A percentile compares a stretch with the other conserved stretches of the same genome.
Conservation (phyloP, 2,888 invertebrate species). For the Tenthredo livida region DNA sequence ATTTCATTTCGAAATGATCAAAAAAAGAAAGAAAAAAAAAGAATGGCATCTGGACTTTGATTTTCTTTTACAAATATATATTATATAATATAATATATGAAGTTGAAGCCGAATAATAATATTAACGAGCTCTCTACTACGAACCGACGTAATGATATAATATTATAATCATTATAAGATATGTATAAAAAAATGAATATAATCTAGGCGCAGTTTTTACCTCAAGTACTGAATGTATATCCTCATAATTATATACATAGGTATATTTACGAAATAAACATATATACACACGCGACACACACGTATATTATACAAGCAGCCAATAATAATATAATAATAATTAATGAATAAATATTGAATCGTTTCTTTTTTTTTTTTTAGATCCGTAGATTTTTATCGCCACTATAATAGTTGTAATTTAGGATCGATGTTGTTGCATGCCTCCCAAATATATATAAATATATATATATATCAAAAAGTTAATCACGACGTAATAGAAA, state of each 20-base stretch:
- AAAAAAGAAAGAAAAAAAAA: background rate
- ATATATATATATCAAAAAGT: slow-evolving; percentile 17
- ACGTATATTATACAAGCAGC: background rate
- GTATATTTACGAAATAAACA: background rate
- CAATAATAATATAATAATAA: background rate
- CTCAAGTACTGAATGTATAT: background rate
- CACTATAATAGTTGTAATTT: background rate
- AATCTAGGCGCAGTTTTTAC: background rate
- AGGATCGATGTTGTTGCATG: slow-evolving; percentile 52
- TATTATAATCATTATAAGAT: background rate
- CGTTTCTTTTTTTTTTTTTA: background rate
- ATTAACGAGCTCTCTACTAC: background rate
- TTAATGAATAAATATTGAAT: background rate
- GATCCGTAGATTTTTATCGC: background rate
- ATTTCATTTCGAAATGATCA: background rate
- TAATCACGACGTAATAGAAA: slow-evolving; percentile 9
- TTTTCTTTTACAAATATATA: background rate
- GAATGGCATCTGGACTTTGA: background rate
- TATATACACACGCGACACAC: background rate
- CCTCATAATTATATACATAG: background rate
- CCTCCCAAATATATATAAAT: slow-evolving; percentile 23
- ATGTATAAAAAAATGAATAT: background rate
- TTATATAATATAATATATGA: background rate
- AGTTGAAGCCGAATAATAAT: background rate
- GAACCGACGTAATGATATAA: background rate